phyloP scores from a whole-genome alignment of 1,140 invertebrate genomes.

The Druon quercuslanigerum region DNA sequence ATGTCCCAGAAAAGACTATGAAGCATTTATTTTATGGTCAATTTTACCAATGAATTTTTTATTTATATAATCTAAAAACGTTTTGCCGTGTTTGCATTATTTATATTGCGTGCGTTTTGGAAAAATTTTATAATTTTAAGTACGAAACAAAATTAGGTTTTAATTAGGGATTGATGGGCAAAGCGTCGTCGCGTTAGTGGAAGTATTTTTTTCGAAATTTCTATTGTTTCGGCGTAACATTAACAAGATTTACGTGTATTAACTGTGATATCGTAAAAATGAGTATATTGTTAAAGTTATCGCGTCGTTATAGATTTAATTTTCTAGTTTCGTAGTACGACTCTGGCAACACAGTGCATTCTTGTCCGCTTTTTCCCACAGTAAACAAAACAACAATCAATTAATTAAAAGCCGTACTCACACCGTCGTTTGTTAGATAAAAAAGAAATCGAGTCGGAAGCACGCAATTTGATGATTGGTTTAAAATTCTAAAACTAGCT shows the following conservation, averaged over 20 bases:
- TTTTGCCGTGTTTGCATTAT: not conserved
- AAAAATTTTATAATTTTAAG: constrained; percentile 5
- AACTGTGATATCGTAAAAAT: constrained; percentile 58
- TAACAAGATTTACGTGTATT: constrained; percentile 41
- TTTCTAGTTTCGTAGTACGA: constrained; percentile 21
- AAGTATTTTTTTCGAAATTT: constrained; percentile 33
- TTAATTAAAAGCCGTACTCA: constrained; percentile 5
- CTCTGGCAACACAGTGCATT: constrained; percentile 10
- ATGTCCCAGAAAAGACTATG: not conserved
- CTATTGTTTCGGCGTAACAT: constrained; percentile 31
- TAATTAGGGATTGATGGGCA: not conserved
- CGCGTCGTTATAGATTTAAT: constrained; percentile 20
- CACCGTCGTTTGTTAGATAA: constrained; percentile 36
- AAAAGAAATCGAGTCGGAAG: not conserved
- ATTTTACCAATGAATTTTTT: constrained; percentile 7
- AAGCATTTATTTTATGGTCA: constrained; percentile 14
- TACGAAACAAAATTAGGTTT: not conserved
- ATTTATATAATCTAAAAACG: not conserved
- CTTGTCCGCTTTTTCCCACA: constrained; percentile 7
- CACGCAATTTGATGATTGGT: constrained; percentile 22
- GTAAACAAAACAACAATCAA: not conserved
- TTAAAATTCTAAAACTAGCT: constrained; percentile 49
- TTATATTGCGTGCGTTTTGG: not conserved
- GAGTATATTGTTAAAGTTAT: constrained; percentile 37
- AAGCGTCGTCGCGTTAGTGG: not conserved